A percentile compares a stretch with the other conserved stretches of the same genome.
Conservation (phyloP, 2,113 vertebrate genomes). For the Hypomesus transpacificus region DNA sequence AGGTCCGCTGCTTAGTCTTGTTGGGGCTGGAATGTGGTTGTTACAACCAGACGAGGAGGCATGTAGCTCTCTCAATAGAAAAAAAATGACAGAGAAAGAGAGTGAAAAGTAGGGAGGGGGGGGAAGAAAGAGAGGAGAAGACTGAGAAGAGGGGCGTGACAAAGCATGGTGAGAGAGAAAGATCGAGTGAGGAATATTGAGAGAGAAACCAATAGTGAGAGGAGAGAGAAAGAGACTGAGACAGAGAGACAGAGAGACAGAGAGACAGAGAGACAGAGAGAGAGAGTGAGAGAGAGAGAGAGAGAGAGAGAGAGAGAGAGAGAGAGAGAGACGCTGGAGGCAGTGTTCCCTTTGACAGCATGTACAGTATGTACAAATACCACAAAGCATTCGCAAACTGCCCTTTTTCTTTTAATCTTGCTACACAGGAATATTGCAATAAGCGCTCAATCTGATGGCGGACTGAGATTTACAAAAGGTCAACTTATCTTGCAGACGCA, state of each 20-base stretch:
- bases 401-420: constrained; percentile 75
- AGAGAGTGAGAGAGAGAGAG: neutral
- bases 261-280: neutral
- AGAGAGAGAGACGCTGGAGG: neutral
- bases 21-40: constrained; percentile 54
- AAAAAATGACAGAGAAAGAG: neutral
- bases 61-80: constrained; percentile 19
- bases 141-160: no score
- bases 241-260: neutral
- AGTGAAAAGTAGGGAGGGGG: neutral
- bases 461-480: constrained; percentile 88
- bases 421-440: constrained; percentile 79
- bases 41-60: constrained; percentile 48
- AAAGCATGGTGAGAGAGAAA: neutral
- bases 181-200: neutral
- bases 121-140: neutral
- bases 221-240: neutral
- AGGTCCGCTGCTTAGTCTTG: constrained; percentile 60
- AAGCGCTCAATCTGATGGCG: constrained; percentile 80
- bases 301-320: constrained; percentile 5
- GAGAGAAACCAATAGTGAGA: neutral
- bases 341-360: constrained; percentile 43
- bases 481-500: constrained; percentile 79
- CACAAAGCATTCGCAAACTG: constrained; percentile 53
- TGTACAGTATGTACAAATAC: constrained; percentile 59